Conservation (phyloP, 2,888 invertebrate species). For the Didymodactylos carnosus region DNA sequence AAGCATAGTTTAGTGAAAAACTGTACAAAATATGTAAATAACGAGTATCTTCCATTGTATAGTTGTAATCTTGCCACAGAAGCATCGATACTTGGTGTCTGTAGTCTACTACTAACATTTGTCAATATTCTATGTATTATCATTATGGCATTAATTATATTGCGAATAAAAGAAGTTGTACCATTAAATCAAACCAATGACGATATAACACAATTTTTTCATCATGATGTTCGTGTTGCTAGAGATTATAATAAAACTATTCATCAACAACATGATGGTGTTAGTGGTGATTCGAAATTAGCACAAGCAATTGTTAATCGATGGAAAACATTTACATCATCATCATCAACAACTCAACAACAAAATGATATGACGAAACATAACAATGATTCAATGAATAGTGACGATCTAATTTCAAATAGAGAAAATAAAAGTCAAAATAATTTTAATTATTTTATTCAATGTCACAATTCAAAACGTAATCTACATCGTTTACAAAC, state of each 20-base stretch:
- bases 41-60: conserved; percentile 43
- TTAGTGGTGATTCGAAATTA: background rate
- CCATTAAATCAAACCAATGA: background rate
- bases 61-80: conserved; percentile 55
- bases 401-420: background rate
- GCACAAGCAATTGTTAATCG: background rate
- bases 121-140: conserved; percentile 65
- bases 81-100: conserved; percentile 54
- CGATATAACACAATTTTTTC: background rate
- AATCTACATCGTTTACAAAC: background rate
- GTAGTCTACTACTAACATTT: conserved; percentile 56
- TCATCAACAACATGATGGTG: background rate
- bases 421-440: no score
- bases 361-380: background rate
- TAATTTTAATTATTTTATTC: no score
- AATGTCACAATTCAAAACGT: background rate
- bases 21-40: conserved; percentile 16
- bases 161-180: background rate
- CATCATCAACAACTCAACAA: background rate
- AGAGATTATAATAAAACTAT: background rate
- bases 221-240: background rate
- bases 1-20: background rate
- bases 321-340: background rate
- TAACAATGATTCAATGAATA: background rate
- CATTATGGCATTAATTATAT: conserved; percentile 51